Percentiles rank a stretch among this genome's conserved stretches.
These are phyloP conservation scores for Onychorhynchus coronatus DNA, from an alignment of 2,113 vertebrate genomes.

Conservation along the genomic window DNA sequence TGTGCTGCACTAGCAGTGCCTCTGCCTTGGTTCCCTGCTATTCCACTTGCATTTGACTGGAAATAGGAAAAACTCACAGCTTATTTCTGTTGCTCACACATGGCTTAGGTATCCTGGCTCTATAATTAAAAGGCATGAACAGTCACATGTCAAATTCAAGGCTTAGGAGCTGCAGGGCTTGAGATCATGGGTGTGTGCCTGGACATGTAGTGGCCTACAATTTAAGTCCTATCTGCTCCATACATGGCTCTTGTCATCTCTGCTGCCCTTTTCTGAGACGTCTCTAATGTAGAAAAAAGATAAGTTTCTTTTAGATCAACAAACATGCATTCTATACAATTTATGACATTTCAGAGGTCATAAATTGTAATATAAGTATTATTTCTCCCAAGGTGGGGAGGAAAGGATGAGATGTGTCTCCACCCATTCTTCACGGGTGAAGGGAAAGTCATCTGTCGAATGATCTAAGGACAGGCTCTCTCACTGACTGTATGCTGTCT, in stretches of 20 bases:
- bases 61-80: not conserved
- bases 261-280: not conserved
- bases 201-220: not conserved
- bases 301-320: not conserved
- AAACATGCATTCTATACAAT: not conserved
- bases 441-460: not conserved
- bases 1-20: not conserved
- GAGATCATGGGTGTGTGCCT: not conserved
- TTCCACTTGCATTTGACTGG: not conserved
- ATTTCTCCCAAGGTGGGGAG: not conserved
- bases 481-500: not conserved
- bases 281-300: not conserved
- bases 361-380: not conserved
- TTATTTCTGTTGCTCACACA: not conserved
- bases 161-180: not conserved
- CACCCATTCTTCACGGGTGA: not conserved
- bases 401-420: not conserved
- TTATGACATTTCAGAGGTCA: not conserved
- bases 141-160: not conserved
- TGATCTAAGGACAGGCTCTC: not conserved
- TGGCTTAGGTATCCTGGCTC: not conserved
- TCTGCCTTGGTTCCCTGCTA: not conserved
- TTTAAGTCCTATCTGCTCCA: not conserved
- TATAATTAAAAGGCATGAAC: not conserved
- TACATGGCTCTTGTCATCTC: not conserved